These are phyloP conservation scores for Podarcis muralis DNA, from an alignment of 2,113 vertebrate genomes.

Conservation along the genomic window DNA sequence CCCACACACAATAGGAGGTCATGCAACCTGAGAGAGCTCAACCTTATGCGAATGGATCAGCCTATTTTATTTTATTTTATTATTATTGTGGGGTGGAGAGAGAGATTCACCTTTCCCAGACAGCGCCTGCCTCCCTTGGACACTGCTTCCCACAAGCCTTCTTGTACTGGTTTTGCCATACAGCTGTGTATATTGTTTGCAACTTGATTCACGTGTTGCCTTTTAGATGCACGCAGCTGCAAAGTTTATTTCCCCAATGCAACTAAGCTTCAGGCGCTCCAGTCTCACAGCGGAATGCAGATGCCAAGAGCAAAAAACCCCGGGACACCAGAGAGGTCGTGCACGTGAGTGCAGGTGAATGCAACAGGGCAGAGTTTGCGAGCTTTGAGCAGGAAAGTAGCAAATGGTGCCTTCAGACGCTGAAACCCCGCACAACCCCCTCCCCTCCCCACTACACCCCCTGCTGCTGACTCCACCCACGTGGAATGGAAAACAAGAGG, in stretches of 20 bases:
- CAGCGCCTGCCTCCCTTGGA: slow-evolving; percentile 45
- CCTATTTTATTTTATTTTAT: slow-evolving; percentile 53
- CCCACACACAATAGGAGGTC: slow-evolving; percentile 63
- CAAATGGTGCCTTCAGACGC: background rate
- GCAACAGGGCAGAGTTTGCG: background rate
- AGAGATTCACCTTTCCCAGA: slow-evolving; percentile 53
- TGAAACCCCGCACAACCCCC: too few relatives aligned
- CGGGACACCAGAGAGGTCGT: background rate
- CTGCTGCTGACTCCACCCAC: background rate
- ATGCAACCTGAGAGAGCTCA: slow-evolving; percentile 63
- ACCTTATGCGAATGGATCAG: slow-evolving; percentile 48
- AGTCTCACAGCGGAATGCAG: accelerated
- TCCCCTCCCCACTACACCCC: background rate
- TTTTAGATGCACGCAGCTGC: slow-evolving; percentile 16
- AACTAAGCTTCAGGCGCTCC: accelerated
- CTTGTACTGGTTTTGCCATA: slow-evolving; percentile 20
- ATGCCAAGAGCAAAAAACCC: background rate
- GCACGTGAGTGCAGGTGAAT: background rate
- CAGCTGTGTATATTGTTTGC: background rate
- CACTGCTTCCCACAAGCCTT: background rate
- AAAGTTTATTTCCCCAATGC: accelerated
- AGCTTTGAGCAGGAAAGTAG: background rate
- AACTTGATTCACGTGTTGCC: accelerated
- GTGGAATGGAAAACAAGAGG: background rate
- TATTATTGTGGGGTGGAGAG: background rate